Percentiles rank a stretch among this genome's conserved stretches.
Conservation (phyloP, 2,797 vertebrate species). For the Hafferia zeledoni region DNA sequence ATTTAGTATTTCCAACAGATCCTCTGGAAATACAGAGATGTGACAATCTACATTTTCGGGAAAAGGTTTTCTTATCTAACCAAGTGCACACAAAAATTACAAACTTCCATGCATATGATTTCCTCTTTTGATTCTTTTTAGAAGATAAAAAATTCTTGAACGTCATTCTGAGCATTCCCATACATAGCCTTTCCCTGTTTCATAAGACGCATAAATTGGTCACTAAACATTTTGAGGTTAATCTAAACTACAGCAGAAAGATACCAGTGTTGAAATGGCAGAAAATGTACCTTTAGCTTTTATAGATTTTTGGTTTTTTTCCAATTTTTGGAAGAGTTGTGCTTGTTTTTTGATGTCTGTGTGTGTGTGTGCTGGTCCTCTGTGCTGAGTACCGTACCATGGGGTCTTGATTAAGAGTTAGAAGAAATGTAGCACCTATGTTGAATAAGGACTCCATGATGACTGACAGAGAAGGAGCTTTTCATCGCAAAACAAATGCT, state of each 20-base stretch:
- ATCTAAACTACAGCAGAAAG: not conserved
- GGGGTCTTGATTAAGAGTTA: not conserved
- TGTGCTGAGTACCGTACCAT: not conserved
- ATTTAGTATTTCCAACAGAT: not conserved
- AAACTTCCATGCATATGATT: not conserved
- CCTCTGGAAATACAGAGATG: not conserved
- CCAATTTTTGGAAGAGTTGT: not conserved
- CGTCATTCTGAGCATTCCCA: not conserved
- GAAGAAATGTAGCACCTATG: not conserved
- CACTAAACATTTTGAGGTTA: not conserved
- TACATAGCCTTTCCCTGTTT: not conserved
- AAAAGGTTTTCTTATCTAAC: constrained; percentile 1
- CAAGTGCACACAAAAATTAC: not conserved
- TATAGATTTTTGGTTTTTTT: not conserved
- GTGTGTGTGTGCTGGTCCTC: not conserved
- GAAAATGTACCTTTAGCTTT: not conserved
- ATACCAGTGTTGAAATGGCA: not conserved
- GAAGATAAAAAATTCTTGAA: not conserved
- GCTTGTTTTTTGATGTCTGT: not conserved
- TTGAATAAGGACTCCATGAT: not conserved
- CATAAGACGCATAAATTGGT: not conserved
- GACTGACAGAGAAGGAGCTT: not conserved
- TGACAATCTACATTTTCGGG: not conserved
- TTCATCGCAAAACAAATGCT: not conserved
- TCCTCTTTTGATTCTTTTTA: not conserved